Percentiles rank a stretch among this genome's conserved stretches.
These are phyloP conservation scores for Heptranchias perlo DNA, from an alignment of 2,113 vertebrate species.

Conservation along the genomic window DNA sequence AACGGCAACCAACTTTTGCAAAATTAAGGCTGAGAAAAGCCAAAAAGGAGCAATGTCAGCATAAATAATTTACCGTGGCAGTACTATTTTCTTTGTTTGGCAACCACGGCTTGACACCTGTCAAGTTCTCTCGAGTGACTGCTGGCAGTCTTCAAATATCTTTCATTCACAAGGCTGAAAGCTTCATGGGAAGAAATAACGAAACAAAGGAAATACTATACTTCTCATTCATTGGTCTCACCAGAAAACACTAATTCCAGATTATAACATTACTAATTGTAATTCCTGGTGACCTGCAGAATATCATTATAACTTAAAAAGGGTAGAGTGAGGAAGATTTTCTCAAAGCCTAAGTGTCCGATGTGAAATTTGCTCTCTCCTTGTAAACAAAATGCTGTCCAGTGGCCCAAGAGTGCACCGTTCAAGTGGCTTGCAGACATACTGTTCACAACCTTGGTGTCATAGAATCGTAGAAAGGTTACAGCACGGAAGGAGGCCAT, in stretches of 20 bases:
- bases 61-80: not conserved
- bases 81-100: not conserved
- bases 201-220: not conserved
- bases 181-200: not conserved
- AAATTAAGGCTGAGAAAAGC: not conserved
- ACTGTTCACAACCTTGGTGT: too few relatives aligned
- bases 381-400: not conserved
- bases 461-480: too few relatives aligned
- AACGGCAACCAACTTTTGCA: not conserved
- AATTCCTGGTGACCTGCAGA: not conserved
- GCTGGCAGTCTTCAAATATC: not conserved
- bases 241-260: not conserved
- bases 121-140: not conserved
- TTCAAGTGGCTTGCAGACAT: too few relatives aligned
- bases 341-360: not conserved
- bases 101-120: not conserved
- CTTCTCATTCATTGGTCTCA: not conserved
- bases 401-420: too few relatives aligned
- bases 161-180: not conserved
- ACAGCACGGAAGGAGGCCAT: too few relatives aligned
- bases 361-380: not conserved
- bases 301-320: not conserved
- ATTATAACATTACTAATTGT: not conserved
- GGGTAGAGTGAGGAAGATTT: not conserved
- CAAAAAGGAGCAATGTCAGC: not conserved